Base-by-base conservation (phyloP, 2,797 vertebrate genomes). In the Oreortyx pictus region DNA sequence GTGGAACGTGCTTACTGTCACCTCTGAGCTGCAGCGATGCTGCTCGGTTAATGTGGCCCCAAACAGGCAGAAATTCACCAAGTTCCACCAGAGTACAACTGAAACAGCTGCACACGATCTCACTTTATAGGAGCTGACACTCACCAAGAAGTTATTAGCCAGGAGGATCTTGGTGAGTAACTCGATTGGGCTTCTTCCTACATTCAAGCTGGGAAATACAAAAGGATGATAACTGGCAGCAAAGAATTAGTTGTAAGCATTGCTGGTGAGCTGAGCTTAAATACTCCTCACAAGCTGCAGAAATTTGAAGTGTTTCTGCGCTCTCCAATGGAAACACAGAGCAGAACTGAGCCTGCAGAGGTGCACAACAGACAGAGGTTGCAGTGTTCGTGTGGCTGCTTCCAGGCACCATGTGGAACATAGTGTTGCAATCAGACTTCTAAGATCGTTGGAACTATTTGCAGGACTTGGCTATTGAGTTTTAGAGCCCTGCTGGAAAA, bases 401-500 rank as follows among this genome's bases (percentile, higher is more conserved):
- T 66, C 90, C 82, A 60, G 66, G 68, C 76, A 73, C 62, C 82
- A 95, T 37, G 47, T 64, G 79, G 72, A 83, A 43, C 92, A 96
- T 86, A 91, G 35, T 81, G 92, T 88, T 31, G 82, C 86, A 64
- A 41, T 60, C 90, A 27, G 43, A 57, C 82, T 70, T n/a, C 87
- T 72, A 82, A 96, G 65, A 77, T 83, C 35, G 43, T 92, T 96
- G 92, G 92, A 73, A 61, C 93, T 75, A 43, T 96, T 88, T 56
- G 29, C 89, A 77, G 81, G 81, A 78, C 88, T 91, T 56, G 60
- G 79, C 89, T 89, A 33, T 84, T 79, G 93, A 93, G 47, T 91
- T 95, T 93, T 83, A 92, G 86, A 96, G 88, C 92, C 95, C 94
- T 79, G 44, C 82, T 95, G 94, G 93, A 41, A 91, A 91, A 74